These are phyloP conservation scores for Phalacrocorax pelagicus DNA, from an alignment of 2,113 vertebrate genomes.

Conservation along the genomic window DNA sequence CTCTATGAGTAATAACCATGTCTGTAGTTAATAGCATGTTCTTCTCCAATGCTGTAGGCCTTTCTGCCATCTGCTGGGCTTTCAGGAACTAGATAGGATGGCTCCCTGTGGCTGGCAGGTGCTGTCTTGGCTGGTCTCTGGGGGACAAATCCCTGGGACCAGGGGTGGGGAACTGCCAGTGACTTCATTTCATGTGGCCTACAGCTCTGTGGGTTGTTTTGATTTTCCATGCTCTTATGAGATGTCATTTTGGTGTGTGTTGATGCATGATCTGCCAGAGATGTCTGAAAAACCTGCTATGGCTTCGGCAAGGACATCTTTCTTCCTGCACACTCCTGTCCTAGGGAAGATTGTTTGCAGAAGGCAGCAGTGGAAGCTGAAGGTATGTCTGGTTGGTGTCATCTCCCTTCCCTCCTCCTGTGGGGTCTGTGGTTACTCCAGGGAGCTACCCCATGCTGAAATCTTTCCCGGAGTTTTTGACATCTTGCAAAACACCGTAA, in stretches of 20 bases:
- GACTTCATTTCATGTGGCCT: background rate
- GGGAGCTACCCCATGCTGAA: background rate
- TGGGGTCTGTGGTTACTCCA: background rate
- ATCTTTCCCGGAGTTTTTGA: background rate
- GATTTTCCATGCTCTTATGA: background rate
- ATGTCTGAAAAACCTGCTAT: background rate
- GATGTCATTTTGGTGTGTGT: background rate
- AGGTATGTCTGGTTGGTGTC: background rate
- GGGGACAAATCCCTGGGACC: background rate
- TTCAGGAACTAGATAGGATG: background rate
- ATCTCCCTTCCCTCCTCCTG: background rate
- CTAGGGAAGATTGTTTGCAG: background rate
- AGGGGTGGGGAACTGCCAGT: background rate
- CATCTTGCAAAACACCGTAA: background rate
- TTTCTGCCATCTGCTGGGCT: constrained; percentile 28
- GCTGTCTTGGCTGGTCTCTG: background rate
- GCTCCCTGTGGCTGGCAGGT: background rate
- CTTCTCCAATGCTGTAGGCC: background rate
- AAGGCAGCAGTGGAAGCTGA: background rate
- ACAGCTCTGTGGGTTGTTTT: rapidly evolving
- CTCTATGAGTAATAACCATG: background rate
- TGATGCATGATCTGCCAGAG: background rate
- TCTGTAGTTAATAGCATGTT: background rate
- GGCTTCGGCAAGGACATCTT: background rate
- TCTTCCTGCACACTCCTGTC: background rate